phyloP scores from a whole-genome alignment of 2,113 vertebrate genomes.

The Geococcyx californianus region DNA sequence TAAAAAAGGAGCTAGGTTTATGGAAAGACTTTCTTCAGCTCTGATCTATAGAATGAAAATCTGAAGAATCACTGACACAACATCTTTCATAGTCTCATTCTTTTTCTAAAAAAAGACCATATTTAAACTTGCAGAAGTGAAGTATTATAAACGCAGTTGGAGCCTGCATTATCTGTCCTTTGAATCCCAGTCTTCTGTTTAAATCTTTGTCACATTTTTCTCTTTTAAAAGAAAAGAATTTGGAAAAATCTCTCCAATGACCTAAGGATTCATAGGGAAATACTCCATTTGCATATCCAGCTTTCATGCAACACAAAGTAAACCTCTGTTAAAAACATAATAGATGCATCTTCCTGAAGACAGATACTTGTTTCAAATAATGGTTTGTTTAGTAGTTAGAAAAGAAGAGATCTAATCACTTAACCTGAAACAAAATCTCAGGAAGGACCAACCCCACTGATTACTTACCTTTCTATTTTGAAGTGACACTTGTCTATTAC shows the following conservation, averaged over 20 bases:
- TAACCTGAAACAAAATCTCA: background rate
- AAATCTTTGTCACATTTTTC: background rate
- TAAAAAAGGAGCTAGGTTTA: background rate
- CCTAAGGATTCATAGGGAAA: background rate
- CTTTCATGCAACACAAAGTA: background rate
- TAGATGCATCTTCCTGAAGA: background rate
- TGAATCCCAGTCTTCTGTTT: background rate
- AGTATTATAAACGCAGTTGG: background rate
- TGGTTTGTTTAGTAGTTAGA: background rate
- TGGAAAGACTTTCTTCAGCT: background rate
- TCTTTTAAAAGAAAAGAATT: background rate
- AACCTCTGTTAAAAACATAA: background rate
- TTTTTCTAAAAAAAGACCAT: background rate
- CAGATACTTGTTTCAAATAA: background rate
- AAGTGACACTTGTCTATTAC: background rate
- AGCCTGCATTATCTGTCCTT: constrained; percentile 7
- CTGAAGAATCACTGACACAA: background rate
- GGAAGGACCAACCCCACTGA: background rate
- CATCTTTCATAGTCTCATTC: background rate
- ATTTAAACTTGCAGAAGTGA: background rate
- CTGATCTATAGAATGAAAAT: background rate
- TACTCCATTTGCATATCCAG: background rate
- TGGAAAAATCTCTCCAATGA: background rate
- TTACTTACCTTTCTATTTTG: background rate
- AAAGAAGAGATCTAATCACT: background rate